These are phyloP conservation scores for Indicator indicator DNA, from an alignment of 2,113 vertebrate genomes.

Conservation along the genomic window DNA sequence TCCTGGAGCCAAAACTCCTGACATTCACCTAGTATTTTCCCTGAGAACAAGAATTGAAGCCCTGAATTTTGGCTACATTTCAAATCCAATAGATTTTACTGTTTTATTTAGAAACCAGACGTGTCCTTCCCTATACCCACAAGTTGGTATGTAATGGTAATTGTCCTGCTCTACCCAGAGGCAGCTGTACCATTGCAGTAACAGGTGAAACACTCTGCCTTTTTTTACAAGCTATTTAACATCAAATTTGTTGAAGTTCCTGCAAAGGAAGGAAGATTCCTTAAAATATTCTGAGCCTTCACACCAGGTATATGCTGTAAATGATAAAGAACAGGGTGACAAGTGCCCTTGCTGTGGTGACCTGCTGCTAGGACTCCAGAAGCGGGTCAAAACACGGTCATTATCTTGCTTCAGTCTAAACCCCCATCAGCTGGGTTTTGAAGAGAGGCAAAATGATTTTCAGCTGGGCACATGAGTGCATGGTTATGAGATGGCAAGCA, in stretches of 20 bases:
- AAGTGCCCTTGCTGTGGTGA: background rate
- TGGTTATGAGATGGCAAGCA: background rate
- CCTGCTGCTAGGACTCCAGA: background rate
- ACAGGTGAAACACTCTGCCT: background rate
- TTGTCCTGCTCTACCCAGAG: background rate
- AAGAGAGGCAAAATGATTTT: constrained; percentile 16
- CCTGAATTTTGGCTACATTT: background rate
- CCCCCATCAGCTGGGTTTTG: background rate
- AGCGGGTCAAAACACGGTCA: background rate
- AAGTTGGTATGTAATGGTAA: background rate
- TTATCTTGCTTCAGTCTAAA: background rate
- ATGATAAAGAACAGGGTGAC: background rate
- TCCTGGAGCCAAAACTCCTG: background rate
- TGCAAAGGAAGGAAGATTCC: background rate
- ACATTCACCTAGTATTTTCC: background rate
- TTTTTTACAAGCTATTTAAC: background rate
- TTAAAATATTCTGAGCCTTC: background rate
- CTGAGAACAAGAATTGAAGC: background rate
- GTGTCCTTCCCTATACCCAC: background rate
- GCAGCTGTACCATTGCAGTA: background rate
- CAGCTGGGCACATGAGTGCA: background rate
- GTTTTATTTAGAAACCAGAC: background rate
- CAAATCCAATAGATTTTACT: background rate
- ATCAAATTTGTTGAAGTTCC: background rate
- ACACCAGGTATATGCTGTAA: background rate